A percentile compares a stretch with the other conserved stretches of the same genome.
Conservation (phyloP, 2,113 vertebrate genomes). For the Neofelis nebulosa region DNA sequence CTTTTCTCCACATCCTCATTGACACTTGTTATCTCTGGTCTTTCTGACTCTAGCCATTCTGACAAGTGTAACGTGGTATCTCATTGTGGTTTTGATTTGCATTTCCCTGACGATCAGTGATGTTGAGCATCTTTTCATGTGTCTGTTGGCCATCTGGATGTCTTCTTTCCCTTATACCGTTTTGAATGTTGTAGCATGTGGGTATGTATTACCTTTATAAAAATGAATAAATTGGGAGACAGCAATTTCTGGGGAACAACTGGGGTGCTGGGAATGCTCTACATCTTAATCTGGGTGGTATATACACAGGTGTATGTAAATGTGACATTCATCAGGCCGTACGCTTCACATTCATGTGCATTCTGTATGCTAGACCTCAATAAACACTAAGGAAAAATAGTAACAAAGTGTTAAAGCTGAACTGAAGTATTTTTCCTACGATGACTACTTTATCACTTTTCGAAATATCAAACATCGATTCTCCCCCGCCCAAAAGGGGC, state of each 20-base stretch:
- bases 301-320: not conserved
- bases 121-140: not conserved
- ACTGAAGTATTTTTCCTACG: not conserved
- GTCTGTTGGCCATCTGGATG: not conserved
- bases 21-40: not conserved
- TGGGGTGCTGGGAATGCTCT: not conserved
- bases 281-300: not conserved
- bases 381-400: not conserved
- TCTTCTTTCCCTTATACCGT: not conserved
- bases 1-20: not conserved
- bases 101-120: not conserved
- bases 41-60: not conserved
- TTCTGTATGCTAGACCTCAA: not conserved
- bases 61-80: not conserved
- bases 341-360: not conserved
- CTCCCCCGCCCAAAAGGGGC: rapidly evolving
- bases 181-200: not conserved
- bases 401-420: not conserved
- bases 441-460: not conserved
- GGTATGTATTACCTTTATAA: not conserved
- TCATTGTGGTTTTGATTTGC: not conserved
- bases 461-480: not conserved
- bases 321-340: not conserved
- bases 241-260: not conserved
- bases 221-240: not conserved